Evolutionary conservation across 2,888 invertebrate genomes (phyloP).

Genomic region (Magallana nippona): DNA sequence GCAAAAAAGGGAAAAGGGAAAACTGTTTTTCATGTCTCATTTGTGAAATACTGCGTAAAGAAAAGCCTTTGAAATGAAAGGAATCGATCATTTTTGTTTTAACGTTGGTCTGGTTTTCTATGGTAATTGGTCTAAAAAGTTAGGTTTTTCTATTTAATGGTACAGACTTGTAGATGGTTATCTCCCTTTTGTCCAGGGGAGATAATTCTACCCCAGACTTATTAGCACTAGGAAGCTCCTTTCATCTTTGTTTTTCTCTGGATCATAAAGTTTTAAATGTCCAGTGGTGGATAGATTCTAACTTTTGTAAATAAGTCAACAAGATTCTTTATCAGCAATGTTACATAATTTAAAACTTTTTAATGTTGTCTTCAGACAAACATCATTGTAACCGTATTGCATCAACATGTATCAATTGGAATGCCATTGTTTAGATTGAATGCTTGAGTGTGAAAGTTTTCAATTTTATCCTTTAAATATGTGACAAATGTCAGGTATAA

Average conservation of each 20-base stretch:
- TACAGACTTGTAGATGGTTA: slow-evolving; percentile 25
- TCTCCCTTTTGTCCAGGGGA: slow-evolving; percentile 16
- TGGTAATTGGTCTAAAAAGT: neutral
- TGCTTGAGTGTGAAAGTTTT: neutral
- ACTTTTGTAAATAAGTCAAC: neutral
- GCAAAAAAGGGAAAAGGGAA: neutral
- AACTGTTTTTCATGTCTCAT: slow-evolving; percentile 18
- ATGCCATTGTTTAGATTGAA: neutral
- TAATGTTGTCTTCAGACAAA: neutral
- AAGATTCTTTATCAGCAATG: slow-evolving; percentile 10
- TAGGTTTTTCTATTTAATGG: neutral
- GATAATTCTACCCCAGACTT: slow-evolving; percentile 9
- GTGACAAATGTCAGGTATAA: slow-evolving; percentile 5
- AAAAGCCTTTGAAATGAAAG: neutral
- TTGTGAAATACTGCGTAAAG: slow-evolving; percentile 6
- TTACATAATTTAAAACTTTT: slow-evolving; percentile 28
- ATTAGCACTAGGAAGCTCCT: neutral
- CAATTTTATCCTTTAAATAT: neutral
- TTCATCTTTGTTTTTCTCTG: slow-evolving; percentile 10
- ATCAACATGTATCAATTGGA: neutral
- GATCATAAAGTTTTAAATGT: slow-evolving; percentile 29
- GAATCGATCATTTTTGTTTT: slow-evolving; percentile 13
- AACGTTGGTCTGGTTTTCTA: neutral
- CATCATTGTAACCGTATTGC: neutral
- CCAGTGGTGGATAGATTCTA: neutral